Conservation (phyloP, 2,888 invertebrate species). For the Habrosyne pyritoides region DNA sequence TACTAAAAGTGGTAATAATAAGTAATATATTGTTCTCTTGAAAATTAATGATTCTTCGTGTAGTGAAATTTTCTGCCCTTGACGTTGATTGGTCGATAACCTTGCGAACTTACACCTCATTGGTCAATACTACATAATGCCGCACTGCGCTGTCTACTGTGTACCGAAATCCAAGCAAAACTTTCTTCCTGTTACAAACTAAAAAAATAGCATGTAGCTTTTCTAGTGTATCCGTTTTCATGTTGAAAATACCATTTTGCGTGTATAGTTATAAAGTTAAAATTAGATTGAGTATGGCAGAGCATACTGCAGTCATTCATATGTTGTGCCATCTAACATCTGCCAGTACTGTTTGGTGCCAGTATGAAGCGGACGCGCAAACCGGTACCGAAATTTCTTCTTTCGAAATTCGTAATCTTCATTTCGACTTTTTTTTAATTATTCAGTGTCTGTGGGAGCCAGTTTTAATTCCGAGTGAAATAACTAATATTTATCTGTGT, state of each 20-base stretch:
- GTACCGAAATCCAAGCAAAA: constrained; percentile 8
- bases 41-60: too few species aligned
- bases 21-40: too few species aligned
- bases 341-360: constrained; percentile 29
- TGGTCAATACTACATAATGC: constrained; percentile 25
- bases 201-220: constrained; percentile 13
- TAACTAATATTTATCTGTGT: neutral
- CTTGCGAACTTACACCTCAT: constrained; percentile 24
- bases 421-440: neutral
- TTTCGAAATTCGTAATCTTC: constrained; percentile 10
- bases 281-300: constrained; percentile 20
- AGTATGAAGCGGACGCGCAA: constrained; percentile 30
- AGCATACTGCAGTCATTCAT: constrained; percentile 26
- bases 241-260: constrained; percentile 19
- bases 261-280: constrained; percentile 21
- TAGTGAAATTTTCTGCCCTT: constrained; percentile 17
- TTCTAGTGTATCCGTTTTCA: neutral
- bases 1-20: too few species aligned
- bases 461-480: neutral
- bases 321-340: constrained; percentile 19
- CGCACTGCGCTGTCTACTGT: constrained; percentile 41
- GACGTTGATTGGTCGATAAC: constrained; percentile 22
- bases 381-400: constrained; percentile 11
- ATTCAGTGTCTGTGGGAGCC: neutral
- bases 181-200: constrained; percentile 22